Base-by-base conservation (phyloP, 1,140 invertebrate species). In the Melitaea cinxia region DNA sequence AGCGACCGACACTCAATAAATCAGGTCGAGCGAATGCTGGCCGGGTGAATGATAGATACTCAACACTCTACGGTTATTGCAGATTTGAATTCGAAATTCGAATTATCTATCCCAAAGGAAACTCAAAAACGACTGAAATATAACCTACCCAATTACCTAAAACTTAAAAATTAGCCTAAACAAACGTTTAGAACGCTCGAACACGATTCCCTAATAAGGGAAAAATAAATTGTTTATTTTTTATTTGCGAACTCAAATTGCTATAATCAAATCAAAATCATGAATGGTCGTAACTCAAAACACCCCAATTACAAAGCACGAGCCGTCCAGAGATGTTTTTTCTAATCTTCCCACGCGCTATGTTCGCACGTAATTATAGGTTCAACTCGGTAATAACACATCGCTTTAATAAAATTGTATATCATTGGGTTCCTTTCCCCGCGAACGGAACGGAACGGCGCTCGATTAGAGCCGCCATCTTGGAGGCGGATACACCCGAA, bases 331-430 rank as follows among this genome's bases (percentile, higher is more conserved):
- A 83, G 75, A 81, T 68, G 75, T 82, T 88, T 88, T 89, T 88
- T 88, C 83, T 85, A 85, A 88, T 72, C 76, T 90, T 90, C 85
- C 88, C 88, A 90, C 88, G 88, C 82, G 77, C 78, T 80, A 81
- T 78, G 82, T 81, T 83, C 80, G 77, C 74, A 62, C 73, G 77
- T 90, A 90, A 90, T 90, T 83, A 88, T 78, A 80, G 83, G 85
- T 88, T 88, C 77, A 76, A 76, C 71, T 71, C 77, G n/a, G 81
- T 90, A 90, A 90, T 90, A 90, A 90, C 83, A 88, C 78, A 88
- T 89, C 83, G 83, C 81, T 82, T 86, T 83, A 85, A 85, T 88
- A 87, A 90, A 90, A 90, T 90, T 87, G 85, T 89, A 88, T 89
- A 89, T 89, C 85, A 89, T 89, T 88, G 74, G 71, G 75, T 77